These are phyloP conservation scores for Leucophenga montana DNA, from an alignment of 2,888 invertebrate genomes.

Conservation along the genomic window DNA sequence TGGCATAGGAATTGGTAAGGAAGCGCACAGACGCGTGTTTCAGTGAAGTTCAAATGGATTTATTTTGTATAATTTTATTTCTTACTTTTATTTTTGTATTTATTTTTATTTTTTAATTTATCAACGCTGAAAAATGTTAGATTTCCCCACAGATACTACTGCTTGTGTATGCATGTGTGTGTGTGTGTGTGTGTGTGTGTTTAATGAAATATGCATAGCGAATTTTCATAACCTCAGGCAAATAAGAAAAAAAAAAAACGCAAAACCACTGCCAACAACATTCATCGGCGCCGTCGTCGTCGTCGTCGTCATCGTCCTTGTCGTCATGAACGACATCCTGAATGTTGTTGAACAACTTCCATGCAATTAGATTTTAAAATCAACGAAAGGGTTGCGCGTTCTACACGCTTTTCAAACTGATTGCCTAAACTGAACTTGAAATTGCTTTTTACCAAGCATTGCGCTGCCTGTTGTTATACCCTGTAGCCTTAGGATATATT, in stretches of 20 bases:
- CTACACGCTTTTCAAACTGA: neutral
- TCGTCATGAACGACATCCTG: too few relatives aligned
- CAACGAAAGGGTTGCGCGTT: conserved; percentile 55
- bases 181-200: too few relatives aligned
- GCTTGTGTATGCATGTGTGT: too few relatives aligned
- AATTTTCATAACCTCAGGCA: conserved; percentile 12
- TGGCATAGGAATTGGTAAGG: neutral
- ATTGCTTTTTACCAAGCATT: too few relatives aligned
- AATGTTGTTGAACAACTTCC: conserved; percentile 53
- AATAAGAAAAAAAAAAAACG: neutral
- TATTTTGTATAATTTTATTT: conserved; percentile 3
- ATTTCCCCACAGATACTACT: neutral
- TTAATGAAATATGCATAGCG: conserved; percentile 15
- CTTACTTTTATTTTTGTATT: conserved; percentile 32
- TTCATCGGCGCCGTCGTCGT: neutral
- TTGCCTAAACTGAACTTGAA: conserved; percentile 21
- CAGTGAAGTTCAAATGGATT: conserved; percentile 1
- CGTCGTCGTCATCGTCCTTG: too few relatives aligned
- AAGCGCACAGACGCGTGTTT: neutral
- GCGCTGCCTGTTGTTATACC: too few relatives aligned
- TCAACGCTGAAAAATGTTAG: conserved; percentile 28
- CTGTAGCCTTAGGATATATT: too few relatives aligned
- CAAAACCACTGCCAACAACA: neutral
- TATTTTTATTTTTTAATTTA: conserved; percentile 47
- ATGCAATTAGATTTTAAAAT: conserved; percentile 59